Percentiles rank a stretch among this genome's conserved stretches.
phyloP scores from a whole-genome alignment of 2,113 vertebrate species.

The Rutilus rutilus region DNA sequence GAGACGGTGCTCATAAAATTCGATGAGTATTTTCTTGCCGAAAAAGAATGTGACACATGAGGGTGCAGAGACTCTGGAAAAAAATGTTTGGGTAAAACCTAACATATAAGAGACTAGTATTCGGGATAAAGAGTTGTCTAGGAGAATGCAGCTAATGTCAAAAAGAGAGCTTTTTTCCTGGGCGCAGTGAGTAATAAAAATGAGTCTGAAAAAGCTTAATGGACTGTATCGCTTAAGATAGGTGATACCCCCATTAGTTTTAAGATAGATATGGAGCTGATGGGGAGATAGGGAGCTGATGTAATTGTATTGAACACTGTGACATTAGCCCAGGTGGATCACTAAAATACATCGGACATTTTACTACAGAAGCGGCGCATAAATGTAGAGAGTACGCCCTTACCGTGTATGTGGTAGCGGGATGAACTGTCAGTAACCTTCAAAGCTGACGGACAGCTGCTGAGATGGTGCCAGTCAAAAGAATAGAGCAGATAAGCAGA shows the following conservation, averaged over 20 bases:
- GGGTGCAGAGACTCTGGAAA: slow-evolving; percentile 27
- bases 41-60: neutral
- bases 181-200: too few relatives aligned
- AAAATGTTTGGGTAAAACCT: slow-evolving; percentile 32
- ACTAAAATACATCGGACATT: neutral
- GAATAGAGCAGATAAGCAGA: too few relatives aligned
- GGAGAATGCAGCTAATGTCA: neutral
- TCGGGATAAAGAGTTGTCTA: slow-evolving; percentile 5
- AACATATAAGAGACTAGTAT: slow-evolving; percentile 37
- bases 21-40: neutral
- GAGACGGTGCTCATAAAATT: neutral
- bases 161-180: too few relatives aligned
- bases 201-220: too few relatives aligned
- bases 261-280: too few relatives aligned
- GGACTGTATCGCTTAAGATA: too few relatives aligned
- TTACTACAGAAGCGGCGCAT: neutral
- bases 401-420: neutral
- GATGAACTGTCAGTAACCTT: neutral
- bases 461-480: too few relatives aligned
- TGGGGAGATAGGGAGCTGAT: too few relatives aligned
- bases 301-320: too few relatives aligned
- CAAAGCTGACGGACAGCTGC: too few relatives aligned
- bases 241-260: too few relatives aligned
- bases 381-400: neutral
- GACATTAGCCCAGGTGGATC: neutral